A percentile compares a stretch with the other conserved stretches of the same genome.
phyloP scores from a whole-genome alignment of 2,113 vertebrate species.

The Sturnira hondurensis region DNA sequence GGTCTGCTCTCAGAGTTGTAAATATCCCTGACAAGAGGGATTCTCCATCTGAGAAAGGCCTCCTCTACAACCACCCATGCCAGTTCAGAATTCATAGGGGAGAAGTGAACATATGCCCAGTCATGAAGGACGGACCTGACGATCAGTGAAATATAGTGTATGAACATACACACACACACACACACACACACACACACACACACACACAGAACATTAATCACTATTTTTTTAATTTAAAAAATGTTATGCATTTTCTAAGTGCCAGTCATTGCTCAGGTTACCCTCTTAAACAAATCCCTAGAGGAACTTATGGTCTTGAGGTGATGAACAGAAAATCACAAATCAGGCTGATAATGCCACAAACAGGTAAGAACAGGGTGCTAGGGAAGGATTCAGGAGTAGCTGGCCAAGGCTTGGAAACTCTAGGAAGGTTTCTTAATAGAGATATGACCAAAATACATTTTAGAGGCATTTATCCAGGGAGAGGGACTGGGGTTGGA shows the following conservation, averaged over 20 bases:
- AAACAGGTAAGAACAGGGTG: not conserved
- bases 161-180: too few species aligned
- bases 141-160: too few species aligned
- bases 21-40: not conserved
- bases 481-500: not conserved
- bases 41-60: not conserved
- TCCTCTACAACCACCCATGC: not conserved
- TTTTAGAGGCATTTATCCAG: conserved; percentile 36
- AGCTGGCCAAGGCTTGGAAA: not conserved
- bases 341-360: not conserved
- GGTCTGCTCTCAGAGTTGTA: not conserved
- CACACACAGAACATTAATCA: not conserved
- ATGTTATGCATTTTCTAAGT: not conserved
- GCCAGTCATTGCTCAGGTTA: not conserved
- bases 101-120: not conserved
- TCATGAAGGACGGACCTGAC: not conserved
- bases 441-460: not conserved
- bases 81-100: not conserved
- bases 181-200: too few species aligned
- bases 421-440: not conserved
- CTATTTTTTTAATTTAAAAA: not conserved
- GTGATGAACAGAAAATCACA: not conserved
- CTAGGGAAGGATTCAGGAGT: not conserved
- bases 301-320: not conserved
- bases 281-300: not conserved